A percentile compares a stretch with the other conserved stretches of the same genome.
phyloP scores from a whole-genome alignment of 2,113 vertebrate genomes.

The Vimba vimba region DNA sequence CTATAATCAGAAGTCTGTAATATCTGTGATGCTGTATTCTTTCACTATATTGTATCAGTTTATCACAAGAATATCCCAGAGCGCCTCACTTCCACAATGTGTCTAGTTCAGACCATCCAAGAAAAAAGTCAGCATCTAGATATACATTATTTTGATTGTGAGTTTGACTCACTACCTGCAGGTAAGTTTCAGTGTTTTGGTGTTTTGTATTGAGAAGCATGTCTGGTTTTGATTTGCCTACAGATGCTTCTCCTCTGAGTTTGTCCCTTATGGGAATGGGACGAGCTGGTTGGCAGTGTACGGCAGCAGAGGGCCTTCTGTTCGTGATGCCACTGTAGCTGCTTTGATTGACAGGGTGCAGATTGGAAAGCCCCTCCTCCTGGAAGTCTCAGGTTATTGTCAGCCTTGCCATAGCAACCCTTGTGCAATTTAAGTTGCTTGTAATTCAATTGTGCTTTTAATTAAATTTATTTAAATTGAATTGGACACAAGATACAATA shows the following conservation, averaged over 20 bases:
- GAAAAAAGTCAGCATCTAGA: not conserved
- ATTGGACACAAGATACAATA: not conserved
- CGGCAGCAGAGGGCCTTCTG: slow-evolving; percentile 62
- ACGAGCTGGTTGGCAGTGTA: slow-evolving; percentile 53
- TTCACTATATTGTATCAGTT: not conserved
- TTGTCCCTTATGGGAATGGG: slow-evolving; percentile 55
- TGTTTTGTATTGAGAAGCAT: not conserved
- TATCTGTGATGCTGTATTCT: not conserved
- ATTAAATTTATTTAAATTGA: not conserved
- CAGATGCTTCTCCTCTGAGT: slow-evolving; percentile 39
- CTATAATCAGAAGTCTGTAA: not conserved
- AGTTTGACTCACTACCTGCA: not conserved
- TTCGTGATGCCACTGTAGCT: slow-evolving; percentile 53
- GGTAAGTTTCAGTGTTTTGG: not conserved
- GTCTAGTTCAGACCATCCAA: not conserved
- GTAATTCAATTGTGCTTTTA: not conserved
- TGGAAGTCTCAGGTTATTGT: slow-evolving; percentile 63
- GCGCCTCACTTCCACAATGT: not conserved
- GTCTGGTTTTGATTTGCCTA: not conserved
- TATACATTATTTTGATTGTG: not conserved
- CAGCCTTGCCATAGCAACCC: slow-evolving; percentile 55
- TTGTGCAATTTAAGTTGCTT: not conserved
- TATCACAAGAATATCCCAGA: not conserved
- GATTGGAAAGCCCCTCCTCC: slow-evolving; percentile 56
- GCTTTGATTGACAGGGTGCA: slow-evolving; percentile 51